phyloP scores from a whole-genome alignment of 2,113 vertebrate genomes.

The Centropus unirufus region DNA sequence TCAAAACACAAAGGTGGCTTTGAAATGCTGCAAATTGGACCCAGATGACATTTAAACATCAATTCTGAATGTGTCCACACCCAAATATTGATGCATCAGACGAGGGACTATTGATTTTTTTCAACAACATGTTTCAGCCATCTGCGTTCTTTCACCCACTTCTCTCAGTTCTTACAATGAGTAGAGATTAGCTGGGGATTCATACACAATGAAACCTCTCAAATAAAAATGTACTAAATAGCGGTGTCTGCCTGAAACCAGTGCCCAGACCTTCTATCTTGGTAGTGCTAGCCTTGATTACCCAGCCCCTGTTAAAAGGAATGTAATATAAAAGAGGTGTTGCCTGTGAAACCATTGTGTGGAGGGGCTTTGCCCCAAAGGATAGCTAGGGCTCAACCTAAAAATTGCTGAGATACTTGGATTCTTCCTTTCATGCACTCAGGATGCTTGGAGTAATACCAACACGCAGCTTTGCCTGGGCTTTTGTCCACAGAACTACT shows the following conservation, averaged over 20 bases:
- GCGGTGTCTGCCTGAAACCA: neutral
- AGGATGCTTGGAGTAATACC: neutral
- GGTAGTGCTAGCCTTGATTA: neutral
- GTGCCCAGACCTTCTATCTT: neutral
- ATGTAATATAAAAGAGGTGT: neutral
- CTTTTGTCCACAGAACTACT: neutral
- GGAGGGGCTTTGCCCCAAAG: neutral
- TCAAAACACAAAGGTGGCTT: conserved; percentile 27
- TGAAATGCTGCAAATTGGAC: conserved; percentile 60
- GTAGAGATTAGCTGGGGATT: neutral
- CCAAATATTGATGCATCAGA: conserved; percentile 59
- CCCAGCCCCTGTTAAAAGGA: neutral
- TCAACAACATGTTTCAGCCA: conserved; percentile 36
- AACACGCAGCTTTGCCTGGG: neutral
- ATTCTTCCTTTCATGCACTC: neutral
- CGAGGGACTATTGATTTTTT: conserved; percentile 61
- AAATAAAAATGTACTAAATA: neutral
- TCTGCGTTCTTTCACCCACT: conserved; percentile 35
- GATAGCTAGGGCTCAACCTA: neutral
- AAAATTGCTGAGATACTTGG: neutral
- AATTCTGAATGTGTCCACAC: conserved; percentile 46
- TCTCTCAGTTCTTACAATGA: conserved; percentile 17
- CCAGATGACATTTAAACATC: conserved; percentile 65
- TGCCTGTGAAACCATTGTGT: neutral
- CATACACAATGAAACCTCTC: neutral